Percentiles rank a stretch among this genome's conserved stretches.
Conservation (phyloP, 2,113 vertebrate genomes). For the Otocyon megalotis region DNA sequence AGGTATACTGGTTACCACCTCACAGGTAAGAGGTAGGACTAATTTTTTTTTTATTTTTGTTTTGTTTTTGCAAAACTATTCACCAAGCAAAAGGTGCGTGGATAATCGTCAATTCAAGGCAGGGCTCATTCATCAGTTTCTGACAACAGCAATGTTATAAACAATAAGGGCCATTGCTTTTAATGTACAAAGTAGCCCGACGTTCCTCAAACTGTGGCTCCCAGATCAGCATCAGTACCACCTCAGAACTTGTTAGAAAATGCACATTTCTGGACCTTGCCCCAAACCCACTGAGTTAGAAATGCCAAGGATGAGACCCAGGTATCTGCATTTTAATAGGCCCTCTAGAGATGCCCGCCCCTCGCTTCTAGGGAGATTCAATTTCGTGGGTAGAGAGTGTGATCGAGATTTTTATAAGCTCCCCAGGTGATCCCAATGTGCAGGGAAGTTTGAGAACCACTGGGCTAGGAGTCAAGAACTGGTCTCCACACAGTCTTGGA, state of each 20-base stretch:
- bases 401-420: neutral
- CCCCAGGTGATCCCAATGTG: neutral
- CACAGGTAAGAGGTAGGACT: neutral
- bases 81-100: neutral
- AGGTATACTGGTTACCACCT: neutral
- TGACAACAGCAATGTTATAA: neutral
- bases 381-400: no score
- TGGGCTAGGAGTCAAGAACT: fast-evolving
- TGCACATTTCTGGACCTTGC: neutral
- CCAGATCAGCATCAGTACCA: neutral
- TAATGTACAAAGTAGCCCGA: neutral
- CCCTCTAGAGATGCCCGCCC: neutral
- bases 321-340: neutral
- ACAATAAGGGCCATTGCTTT: neutral
- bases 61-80: neutral
- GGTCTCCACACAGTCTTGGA: neutral
- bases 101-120: neutral
- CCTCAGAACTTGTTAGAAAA: neutral
- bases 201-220: no score
- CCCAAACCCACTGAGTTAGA: neutral
- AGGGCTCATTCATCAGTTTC: neutral
- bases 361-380: neutral
- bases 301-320: neutral
- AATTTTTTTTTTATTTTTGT: neutral
- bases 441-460: neutral